Evolutionary conservation across 2,888 invertebrate genomes (phyloP), one percentile per base, ranked within the genome.

Genomic region (Tachina lurida): DNA sequence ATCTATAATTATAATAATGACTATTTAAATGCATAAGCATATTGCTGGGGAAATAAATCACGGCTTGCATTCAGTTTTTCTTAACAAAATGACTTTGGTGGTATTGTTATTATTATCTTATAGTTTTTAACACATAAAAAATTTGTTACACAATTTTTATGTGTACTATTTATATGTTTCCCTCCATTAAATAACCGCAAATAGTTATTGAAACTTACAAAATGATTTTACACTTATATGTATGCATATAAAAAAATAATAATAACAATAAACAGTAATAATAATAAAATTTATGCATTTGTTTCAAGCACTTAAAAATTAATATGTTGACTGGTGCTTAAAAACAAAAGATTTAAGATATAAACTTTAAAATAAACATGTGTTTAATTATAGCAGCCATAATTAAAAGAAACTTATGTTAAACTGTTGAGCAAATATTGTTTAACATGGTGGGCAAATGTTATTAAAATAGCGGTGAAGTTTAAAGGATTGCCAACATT

Each of bases 131-230:
- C 45, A 19, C 8, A 52, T 49, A 47, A 15, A 39, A 31, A 22
- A 15, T 54, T 65, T 43, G 31, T 31, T 31, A 31, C 31, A 31
- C 31, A 31, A 31, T 31, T 31, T 31, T 31, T 31, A 31, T 31
- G 7, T 31, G 0, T 1, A 67, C 17, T 10, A 54, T n/a, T 1
- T 19, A 19, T 39, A 65, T 49, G n/a, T 67, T 41, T 22, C 4
- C 22, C 13, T 41, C 31, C 31, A 10, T 60, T 58, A 56, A 54
- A 54, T 54, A 79, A 79, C 63, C 71, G 47, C 68, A 49, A 78
- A 70, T 54, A 62, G 58, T 73, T 73, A 65, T 73, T 73, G 58
- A 79, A 73, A 47, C 8, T 63, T 79, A 54, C 71, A 71, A 79
- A 56, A 56, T 22, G 12, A 17, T 31, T 47, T 52, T 41, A 39